phyloP scores from a whole-genome alignment of 23 tunicate genomes.

The Oikopleura dioica region DNA sequence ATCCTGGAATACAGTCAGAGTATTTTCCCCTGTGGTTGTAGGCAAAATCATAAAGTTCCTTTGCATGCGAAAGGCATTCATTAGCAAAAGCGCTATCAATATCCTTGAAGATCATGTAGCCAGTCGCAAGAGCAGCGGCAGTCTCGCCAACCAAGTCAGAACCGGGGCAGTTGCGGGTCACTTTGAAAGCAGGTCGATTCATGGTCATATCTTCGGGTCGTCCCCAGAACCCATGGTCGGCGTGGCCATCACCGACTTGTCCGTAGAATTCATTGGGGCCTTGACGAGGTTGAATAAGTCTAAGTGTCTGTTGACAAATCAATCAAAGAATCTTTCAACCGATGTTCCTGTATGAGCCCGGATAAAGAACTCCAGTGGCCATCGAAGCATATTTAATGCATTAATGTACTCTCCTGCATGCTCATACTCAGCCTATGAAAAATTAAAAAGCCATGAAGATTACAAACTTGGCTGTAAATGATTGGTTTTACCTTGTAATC shows the following conservation, averaged over 20 bases:
- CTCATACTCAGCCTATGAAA: too few relatives aligned
- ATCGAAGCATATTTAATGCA: too few relatives aligned
- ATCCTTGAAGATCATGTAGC: conserved; percentile 41
- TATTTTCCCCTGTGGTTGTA: conserved; percentile 21
- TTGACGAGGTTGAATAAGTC: too few relatives aligned
- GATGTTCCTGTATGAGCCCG: too few relatives aligned
- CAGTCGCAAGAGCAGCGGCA: conserved; percentile 68
- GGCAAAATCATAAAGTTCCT: conserved; percentile 46
- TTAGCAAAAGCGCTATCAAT: conserved; percentile 25
- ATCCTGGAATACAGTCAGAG: conserved; percentile 26
- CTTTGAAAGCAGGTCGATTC: conserved; percentile 32
- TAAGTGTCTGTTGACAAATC: too few relatives aligned
- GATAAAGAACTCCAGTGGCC: too few relatives aligned
- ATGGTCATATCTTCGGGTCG: conserved; percentile 66
- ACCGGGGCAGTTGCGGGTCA: conserved; percentile 34
- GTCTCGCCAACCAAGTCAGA: conserved; percentile 46
- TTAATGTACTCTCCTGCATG: too few relatives aligned
- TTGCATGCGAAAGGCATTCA: conserved; percentile 19
- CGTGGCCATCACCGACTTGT: conserved; percentile 52
- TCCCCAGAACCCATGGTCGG: conserved; percentile 84
- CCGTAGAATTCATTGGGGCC: too few relatives aligned
- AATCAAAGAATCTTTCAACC: too few relatives aligned
- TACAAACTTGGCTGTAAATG: too few relatives aligned
- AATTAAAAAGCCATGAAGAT: too few relatives aligned
- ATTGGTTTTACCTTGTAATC: neutral